Base-by-base conservation (phyloP, 1,140 invertebrate species). In the Halictus rubicundus region DNA sequence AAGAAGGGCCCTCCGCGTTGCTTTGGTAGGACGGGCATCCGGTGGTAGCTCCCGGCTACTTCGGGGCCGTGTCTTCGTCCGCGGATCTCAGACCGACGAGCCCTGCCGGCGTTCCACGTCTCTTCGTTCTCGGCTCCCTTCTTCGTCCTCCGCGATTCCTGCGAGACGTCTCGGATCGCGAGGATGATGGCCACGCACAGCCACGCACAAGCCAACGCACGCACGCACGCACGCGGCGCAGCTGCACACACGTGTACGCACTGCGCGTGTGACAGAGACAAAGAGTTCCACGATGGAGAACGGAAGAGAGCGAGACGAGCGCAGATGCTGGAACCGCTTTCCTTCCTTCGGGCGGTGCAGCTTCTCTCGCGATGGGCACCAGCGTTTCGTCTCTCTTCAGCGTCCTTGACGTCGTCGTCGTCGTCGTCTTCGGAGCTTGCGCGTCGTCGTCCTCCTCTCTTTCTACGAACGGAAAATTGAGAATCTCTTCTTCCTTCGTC, bases 311-410 rank as follows among this genome's bases (percentile, higher is more conserved):
- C 76, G 71, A 83, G 83, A 87, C 76, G 79, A 76, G 68, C 32
- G 39, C 79, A 68, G 74, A 80, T 79, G 72, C 86, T 12, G 2
- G 72, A 88, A 86, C 85, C 83, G 85, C 85, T 87, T 88, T 88
- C 85, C 85, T 89, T 87, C 90, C 92, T 92, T 82, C 88, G 69
- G 91, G 91, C 92, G 90, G 89, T 92, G 88, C 91, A 93, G 91
- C 91, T 91, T 93, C 91, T 92, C 88, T 83, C 70, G 88, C 88
- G 87, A 88, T 83, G 84, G 82, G 84, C 84, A 90, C 85, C 68
- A 68, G 65, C 81, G 66, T 81, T 69, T 57, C 54, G 54, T 78
- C 81, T 87, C 71, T 61, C 74, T 66, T 69, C 60, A 42, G 23
- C 59, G 23, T 52, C 37, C 61, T 71, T 68, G 68, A 85, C 83